Base-by-base conservation (phyloP, 2,113 vertebrate species). In the Turnix velox region DNA sequence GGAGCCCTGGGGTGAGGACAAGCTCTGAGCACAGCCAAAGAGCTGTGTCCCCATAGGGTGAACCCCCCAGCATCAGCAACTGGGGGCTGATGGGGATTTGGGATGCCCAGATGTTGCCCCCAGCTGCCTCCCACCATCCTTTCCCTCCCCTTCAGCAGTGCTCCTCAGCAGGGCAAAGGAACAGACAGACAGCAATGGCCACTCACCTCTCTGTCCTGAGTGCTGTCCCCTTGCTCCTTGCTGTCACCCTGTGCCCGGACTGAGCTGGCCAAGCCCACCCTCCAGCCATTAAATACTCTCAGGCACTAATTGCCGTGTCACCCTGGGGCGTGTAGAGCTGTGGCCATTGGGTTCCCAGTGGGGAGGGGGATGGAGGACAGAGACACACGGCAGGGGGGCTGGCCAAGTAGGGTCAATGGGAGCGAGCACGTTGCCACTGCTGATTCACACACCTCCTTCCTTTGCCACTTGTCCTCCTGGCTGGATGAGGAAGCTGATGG, bases 271-370 rank as follows among this genome's bases (percentile, higher is more conserved):
- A 51, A 59, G 42, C 4, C 1, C 0, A 19, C 2, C 9, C 4
- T 5, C 71, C 81, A 12, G 2, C 65, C 87, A n/a, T 97, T 97
- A 97, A 97, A 88, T 83, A 94, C 87, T 59, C 35, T 1, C 49
- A 11, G 7, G 59, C 3, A 4, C 78, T 92, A 84, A 89, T 75
- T 46, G 76, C 68, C 17, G 3, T 59, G 85, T 59, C 91, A 80
- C 67, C 84, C 84, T 73, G 24, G 2, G 51, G 22, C 59, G n/a
- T 16, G 4, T 4, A 4, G 20, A 46, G 23, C 87, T 86, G 87
- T 48, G 63, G 79, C 79, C 1, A 4, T 97, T 95, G 81, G 94
- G 97, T 96, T 84, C 79, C 97, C 92, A 61, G 73, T 82, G 37
- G 69, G 55, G 59, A 69, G 16, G 22, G 65, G 27, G 84, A 67